These are phyloP conservation scores for Grammomys surdaster DNA, from an alignment of 2,113 vertebrate species.

Conservation along the genomic window DNA sequence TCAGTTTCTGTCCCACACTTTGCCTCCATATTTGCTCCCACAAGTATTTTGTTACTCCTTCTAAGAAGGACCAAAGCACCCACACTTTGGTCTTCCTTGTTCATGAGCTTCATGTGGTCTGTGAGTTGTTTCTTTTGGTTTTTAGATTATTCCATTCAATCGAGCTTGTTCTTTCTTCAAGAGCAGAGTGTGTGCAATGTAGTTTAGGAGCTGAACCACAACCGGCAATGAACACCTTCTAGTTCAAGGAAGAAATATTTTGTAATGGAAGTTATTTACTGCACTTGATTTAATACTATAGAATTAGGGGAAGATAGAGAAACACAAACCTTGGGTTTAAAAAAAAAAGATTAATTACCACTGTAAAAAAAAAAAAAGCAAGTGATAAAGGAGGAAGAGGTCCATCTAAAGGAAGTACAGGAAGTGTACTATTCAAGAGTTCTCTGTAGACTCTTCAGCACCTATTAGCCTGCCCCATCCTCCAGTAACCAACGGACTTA, in stretches of 20 bases:
- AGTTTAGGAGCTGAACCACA: conserved; percentile 32
- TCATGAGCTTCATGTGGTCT: no score
- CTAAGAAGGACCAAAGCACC: no score
- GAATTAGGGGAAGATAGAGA: neutral
- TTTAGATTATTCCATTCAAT: conserved; percentile 23
- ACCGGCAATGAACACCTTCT: neutral
- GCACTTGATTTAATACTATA: neutral
- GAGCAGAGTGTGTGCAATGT: neutral
- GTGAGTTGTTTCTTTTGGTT: neutral
- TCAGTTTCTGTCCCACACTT: no score
- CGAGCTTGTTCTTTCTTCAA: conserved; percentile 52
- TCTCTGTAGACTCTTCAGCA: neutral
- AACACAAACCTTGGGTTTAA: neutral
- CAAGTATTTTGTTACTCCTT: no score
- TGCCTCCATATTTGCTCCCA: no score
- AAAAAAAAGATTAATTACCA: neutral
- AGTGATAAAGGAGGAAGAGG: neutral
- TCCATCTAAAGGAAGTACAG: accelerated
- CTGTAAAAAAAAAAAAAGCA: neutral
- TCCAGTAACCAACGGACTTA: neutral
- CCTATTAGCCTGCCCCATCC: neutral
- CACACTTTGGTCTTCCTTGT: no score
- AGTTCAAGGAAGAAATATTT: neutral
- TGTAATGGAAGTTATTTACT: neutral
- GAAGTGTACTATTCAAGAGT: neutral